Percentiles rank a stretch among this genome's conserved stretches.
Conservation (phyloP, 2,888 invertebrate genomes). For the Mellilla xanthometata region DNA sequence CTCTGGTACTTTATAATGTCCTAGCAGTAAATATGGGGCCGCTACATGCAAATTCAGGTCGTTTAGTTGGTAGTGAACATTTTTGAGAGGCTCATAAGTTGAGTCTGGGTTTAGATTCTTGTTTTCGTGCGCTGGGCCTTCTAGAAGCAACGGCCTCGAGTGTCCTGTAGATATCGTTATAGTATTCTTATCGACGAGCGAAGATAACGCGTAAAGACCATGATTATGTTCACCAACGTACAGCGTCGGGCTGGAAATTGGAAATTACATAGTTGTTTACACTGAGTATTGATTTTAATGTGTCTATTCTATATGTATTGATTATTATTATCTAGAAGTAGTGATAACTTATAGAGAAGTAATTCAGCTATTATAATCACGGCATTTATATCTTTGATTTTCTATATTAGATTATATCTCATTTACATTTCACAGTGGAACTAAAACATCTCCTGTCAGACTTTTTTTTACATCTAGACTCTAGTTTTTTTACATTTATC, state of each 20-base stretch:
- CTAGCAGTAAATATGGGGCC: constrained; percentile 77
- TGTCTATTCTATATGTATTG: too few species aligned
- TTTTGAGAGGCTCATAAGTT: constrained; percentile 75
- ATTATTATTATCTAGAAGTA: too few species aligned
- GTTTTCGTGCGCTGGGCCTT: constrained; percentile 83
- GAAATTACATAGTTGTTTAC: constrained; percentile 8
- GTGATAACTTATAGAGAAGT: too few species aligned
- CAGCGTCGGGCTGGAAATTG: constrained; percentile 89
- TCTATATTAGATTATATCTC: too few species aligned
- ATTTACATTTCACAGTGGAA: too few species aligned
- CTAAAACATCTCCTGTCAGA: too few species aligned
- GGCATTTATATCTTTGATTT: too few species aligned
- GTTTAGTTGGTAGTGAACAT: constrained; percentile 70
- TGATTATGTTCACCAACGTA: constrained; percentile 94
- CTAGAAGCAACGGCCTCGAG: constrained; percentile 86
- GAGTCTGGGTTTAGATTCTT: constrained; percentile 38
- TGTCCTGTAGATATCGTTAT: constrained; percentile 90
- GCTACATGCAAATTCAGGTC: constrained; percentile 68
- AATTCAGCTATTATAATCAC: too few species aligned
- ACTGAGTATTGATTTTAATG: too few species aligned
- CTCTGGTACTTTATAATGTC: constrained; percentile 89
- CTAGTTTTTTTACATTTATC: too few species aligned
- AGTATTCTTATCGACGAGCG: constrained; percentile 94
- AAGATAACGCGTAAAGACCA: constrained; percentile 96
- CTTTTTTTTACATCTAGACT: too few species aligned